Evolutionary conservation across 2,113 vertebrate species (phyloP).

Genomic region (Oryzias celebensis): DNA sequence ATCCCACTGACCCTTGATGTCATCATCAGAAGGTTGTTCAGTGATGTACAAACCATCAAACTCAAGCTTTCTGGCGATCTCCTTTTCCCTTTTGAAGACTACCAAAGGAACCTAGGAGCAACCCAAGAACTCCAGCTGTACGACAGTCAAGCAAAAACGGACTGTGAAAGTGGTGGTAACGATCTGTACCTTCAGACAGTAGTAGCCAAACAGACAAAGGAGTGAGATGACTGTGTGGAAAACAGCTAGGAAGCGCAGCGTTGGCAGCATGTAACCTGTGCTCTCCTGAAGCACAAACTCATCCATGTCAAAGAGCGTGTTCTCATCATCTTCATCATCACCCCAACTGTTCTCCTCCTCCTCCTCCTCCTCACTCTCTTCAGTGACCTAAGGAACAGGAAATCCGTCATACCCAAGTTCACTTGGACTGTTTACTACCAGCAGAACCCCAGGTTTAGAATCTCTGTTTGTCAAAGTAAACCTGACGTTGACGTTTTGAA

Average conservation of each 20-base stretch:
- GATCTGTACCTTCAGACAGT: conserved; percentile 86
- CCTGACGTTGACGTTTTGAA: no score
- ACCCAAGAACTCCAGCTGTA: neutral
- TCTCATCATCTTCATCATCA: conserved; percentile 80
- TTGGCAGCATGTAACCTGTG: conserved; percentile 93
- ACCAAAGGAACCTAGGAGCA: conserved; percentile 88
- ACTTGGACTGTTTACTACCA: no score
- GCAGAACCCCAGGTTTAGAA: no score
- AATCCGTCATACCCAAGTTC: neutral
- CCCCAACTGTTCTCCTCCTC: conserved; percentile 81
- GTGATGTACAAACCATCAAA: conserved; percentile 97
- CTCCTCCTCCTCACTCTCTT: conserved; percentile 80
- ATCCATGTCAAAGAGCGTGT: conserved; percentile 85
- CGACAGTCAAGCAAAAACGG: neutral
- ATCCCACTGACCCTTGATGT: conserved; percentile 99
- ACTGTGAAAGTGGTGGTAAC: neutral
- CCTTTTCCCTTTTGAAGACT: conserved; percentile 97
- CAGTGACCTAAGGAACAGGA: conserved; percentile 81
- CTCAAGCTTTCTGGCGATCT: conserved; percentile 94
- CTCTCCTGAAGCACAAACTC: conserved; percentile 96
- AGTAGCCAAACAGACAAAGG: conserved; percentile 93
- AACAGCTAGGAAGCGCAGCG: conserved; percentile 86
- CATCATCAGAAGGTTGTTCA: conserved; percentile 95
- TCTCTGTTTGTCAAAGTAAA: no score
- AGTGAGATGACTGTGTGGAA: conserved; percentile 93